Conservation (phyloP, 2,113 vertebrate genomes). For the Xenopus borealis region DNA sequence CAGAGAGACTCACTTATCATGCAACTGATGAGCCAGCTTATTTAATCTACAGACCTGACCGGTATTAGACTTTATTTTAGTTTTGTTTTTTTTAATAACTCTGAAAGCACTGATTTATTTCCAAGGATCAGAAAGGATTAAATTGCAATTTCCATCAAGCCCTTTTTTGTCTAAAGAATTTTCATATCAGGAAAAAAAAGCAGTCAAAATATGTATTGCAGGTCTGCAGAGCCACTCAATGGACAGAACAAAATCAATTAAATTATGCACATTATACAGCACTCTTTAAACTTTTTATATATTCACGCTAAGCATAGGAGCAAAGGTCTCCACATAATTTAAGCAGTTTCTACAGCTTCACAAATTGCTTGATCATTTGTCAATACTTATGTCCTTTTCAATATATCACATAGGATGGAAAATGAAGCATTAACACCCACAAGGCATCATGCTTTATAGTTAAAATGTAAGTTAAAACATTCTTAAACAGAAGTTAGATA, state of each 20-base stretch:
- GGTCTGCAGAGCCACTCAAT: constrained; percentile 16
- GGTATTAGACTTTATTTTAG: not conserved
- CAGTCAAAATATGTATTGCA: not conserved
- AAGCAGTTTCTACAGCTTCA: too few relatives aligned
- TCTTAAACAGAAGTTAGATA: too few relatives aligned
- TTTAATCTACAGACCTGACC: not conserved
- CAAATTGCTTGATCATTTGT: too few relatives aligned
- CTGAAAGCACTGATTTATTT: not conserved
- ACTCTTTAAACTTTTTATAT: constrained; percentile 1
- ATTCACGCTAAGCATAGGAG: constrained; percentile 1
- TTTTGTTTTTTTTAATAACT: not conserved
- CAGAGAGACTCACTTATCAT: not conserved
- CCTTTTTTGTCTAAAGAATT: not conserved
- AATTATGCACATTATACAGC: constrained; percentile 9
- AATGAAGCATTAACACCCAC: too few relatives aligned
- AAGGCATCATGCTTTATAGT: too few relatives aligned
- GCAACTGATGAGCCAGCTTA: not conserved
- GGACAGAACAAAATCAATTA: constrained; percentile 22
- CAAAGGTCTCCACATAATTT: not conserved
- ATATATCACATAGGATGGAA: too few relatives aligned
- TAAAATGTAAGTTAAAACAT: too few relatives aligned
- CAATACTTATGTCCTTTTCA: too few relatives aligned
- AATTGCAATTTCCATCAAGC: not conserved
- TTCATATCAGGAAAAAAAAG: not conserved
- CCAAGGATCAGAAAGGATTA: not conserved